Conservation (phyloP, 2,888 invertebrate genomes). For the Tillus elongatus region DNA sequence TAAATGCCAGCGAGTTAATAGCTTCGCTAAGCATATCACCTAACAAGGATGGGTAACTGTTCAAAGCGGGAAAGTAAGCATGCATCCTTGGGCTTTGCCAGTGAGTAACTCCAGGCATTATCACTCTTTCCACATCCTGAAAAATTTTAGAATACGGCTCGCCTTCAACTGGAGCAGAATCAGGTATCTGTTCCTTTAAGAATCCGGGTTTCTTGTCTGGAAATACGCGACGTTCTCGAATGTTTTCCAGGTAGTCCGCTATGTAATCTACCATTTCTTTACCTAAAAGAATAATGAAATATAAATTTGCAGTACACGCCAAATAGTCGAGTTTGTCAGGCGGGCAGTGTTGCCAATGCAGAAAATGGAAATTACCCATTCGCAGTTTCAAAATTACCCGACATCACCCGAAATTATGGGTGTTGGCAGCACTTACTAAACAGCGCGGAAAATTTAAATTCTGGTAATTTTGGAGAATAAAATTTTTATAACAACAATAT, state of each 20-base stretch:
- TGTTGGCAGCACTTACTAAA: too few relatives aligned
- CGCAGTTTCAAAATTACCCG: too few relatives aligned
- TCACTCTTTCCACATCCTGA: conserved; percentile 82
- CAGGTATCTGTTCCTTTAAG: conserved; percentile 75
- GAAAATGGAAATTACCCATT: too few relatives aligned
- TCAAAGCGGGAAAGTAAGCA: conserved; percentile 93
- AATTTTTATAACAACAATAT: too few relatives aligned
- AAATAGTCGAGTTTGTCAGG: too few relatives aligned
- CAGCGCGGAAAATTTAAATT: too few relatives aligned
- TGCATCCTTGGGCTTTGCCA: conserved; percentile 99
- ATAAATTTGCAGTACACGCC: too few relatives aligned
- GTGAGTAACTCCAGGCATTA: conserved; percentile 96
- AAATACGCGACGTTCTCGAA: conserved; percentile 81
- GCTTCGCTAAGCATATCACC: conserved; percentile 96
- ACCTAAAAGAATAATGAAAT: conserved; percentile 53
- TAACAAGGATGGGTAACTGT: conserved; percentile 85
- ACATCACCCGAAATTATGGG: too few relatives aligned
- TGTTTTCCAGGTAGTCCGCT: conserved; percentile 89
- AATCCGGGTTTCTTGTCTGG: conserved; percentile 94
- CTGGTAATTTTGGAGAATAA: too few relatives aligned
- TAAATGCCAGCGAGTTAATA: conserved; percentile 89
- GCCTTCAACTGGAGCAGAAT: conserved; percentile 74
- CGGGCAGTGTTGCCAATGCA: too few relatives aligned
- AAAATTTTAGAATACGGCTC: conserved; percentile 91
- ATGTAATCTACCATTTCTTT: conserved; percentile 99